Evolutionary conservation across 2,888 invertebrate genomes (phyloP), one percentile per base, ranked within the genome.

Genomic region (Maniola hyperantus): DNA sequence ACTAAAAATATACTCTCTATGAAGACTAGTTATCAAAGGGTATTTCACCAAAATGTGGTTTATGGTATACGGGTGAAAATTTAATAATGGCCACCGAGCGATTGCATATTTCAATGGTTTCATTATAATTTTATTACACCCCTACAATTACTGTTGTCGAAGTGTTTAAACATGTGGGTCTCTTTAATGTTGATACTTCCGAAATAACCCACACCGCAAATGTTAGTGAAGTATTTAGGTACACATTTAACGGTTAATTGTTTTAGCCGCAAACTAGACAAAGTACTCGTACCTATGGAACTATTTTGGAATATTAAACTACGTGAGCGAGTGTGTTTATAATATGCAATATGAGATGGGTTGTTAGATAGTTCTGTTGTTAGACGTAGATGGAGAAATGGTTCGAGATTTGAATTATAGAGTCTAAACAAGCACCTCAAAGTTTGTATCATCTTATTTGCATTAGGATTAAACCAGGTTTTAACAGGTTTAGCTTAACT

Each of bases 31-130:
- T n/a, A n/a, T n/a, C n/a, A n/a, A n/a, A n/a, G n/a, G n/a, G n/a
- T n/a, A 20, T 39, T 13, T 6, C 11, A 48, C 20, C 42, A 20
- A 60, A 36, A 48, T 34, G 46, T 46, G 48, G 18, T 60, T 63
- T 42, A 62, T 46, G n/a, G 46, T 34, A 82, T 83, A 79, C 79
- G 82, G 79, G 80, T 76, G 74, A 77, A 82, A 83, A 84, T 84
- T 80, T 79, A 83, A 83, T 82, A 84, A 83, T 80, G 80, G 77
- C 79, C 75, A 77, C 72, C 66, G 60, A 68, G 73, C 72, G 74
- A 76, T 78, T 80, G 73, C 71, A 77, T 82, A 82, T 82, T 82
- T 82, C 77, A 82, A 83, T 82, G 77, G 74, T 76, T 79, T 78
- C 77, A 82, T 83, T 83, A 79, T 78, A 79, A 71, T 81, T 83